Evolutionary conservation across 1,140 invertebrate species (phyloP), one percentile per base, ranked within the genome.

Genomic region (Apocrypta bakeri): DNA sequence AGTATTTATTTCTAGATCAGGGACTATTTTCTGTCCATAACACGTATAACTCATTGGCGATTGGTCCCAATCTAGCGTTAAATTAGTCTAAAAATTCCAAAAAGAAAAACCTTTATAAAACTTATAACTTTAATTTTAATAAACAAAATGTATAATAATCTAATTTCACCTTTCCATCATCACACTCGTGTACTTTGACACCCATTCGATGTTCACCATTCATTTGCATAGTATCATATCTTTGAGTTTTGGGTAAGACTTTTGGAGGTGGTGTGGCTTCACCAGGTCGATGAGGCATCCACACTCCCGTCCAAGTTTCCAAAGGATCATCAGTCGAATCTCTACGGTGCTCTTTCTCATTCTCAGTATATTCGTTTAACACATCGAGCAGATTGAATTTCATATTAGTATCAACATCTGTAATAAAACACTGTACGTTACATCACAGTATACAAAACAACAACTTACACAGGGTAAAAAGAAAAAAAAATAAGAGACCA

Each of bases 61-160:
- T n/a, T 93, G 89, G 90, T 96, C 92, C 95, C 95, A 97, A 89
- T 97, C 96, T 0, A 95, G 85, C 12, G 91, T 90, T 33, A 97
- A 90, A 85, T 95, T 94, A 17, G 91, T 93, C 96, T 97, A 88
- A n/a, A n/a, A n/a, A n/a, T 81, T 79, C 85, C 33, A 69, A 69
- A 81, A 17, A 42, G 71, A 80, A 84, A 40, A 79, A 48, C 79
- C 69, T 27, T 66, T 66, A 68, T 48, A 73, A 77, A 33, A 56
- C 48, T 81, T 56, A 6, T 21, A 17, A 14, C 1, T 66, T 37
- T 56, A 8, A 72, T 27, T n/a, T n/a, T n/a, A n/a, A 68, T 63
- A 78, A 75, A 77, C 74, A 81, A 79, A 74, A 72, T 77, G 75
- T 66, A 14, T 37, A 73, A 83, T 56, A 82, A 66, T 79, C 82